Evolutionary conservation across 2,888 invertebrate genomes (phyloP), one percentile per base, ranked within the genome.

Genomic region (Drosophila planitibia): DNA sequence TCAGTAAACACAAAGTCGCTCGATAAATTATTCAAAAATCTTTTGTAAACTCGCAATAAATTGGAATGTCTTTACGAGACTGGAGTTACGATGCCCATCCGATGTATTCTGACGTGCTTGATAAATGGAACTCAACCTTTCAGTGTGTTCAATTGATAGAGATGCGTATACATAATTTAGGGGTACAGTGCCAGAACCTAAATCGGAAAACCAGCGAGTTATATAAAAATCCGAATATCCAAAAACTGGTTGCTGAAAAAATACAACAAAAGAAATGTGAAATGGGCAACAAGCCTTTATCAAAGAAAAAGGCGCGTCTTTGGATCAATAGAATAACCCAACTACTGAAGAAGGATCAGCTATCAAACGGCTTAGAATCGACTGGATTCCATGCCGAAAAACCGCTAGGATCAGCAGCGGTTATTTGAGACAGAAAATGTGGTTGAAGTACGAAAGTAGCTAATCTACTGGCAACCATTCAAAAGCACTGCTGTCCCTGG

Each of bases 81-180:
- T 19, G 39, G 19, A 10, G 25, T 7, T 4, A n/a, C 4, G 33
- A 19, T 22, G 3, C 10, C 30, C 28, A n/a, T 47, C n/a, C 22
- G 12, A 49, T 16, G n/a, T 57, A 35, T n/a, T 35, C 47, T 4
- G 44, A 57, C 35, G 35, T 35, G 12, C 30, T 25, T 6, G 12
- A 28, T 1, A 49, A 62, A 16, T 28, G 71, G 1, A 41, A 51
- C 0, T 61, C 28, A 4, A 53, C 25, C 4, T 10, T 37, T 12
- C 28, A 52, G 4, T n/a, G 14, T 32, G 4, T 64, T 9, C 22
- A 25, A 3, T 4, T 54, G 12, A 39, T 75, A 4, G 35, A 65
- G 16, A n/a, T 14, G n/a, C 75, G 74, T n/a, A 55, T 59, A 32
- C 32, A 47, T 14, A 16, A n/a, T 2, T 22, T 74, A 5, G 37